Conservation (phyloP, 2,888 invertebrate genomes). For the Drosophila sordidula region DNA sequence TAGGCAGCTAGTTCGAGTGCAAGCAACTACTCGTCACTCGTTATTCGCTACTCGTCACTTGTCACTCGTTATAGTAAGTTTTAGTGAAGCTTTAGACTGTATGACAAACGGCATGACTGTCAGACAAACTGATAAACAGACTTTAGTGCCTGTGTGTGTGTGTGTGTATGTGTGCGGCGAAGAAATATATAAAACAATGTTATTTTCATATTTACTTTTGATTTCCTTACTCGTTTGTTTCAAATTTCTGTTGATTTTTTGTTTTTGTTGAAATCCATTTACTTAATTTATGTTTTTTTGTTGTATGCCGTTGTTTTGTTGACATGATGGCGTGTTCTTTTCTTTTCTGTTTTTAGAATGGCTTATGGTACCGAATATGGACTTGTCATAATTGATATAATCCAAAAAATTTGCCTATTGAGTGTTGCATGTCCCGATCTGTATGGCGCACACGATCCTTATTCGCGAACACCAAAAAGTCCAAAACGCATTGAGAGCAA, state of each 20-base stretch:
- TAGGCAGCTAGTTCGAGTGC: slow-evolving; percentile 4
- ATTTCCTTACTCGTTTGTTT: slow-evolving; percentile 9
- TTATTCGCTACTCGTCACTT: slow-evolving; percentile 4
- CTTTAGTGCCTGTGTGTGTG: slow-evolving; percentile 66
- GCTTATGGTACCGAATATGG: slow-evolving; percentile 99
- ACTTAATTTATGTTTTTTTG: slow-evolving; percentile 12
- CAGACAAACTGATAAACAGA: slow-evolving; percentile 28
- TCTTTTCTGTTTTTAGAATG: slow-evolving; percentile 88
- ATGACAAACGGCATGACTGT: slow-evolving; percentile 16
- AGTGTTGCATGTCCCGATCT: slow-evolving; percentile 96
- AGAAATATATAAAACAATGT: slow-evolving; percentile 24
- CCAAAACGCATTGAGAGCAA: slow-evolving; percentile 88
- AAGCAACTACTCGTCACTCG: slow-evolving; percentile 8
- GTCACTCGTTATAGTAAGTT: slow-evolving; percentile 1
- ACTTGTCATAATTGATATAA: slow-evolving; percentile 96
- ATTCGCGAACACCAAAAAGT: slow-evolving; percentile 92
- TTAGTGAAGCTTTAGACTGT: slow-evolving; percentile 31
- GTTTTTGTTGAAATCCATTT: not conserved
- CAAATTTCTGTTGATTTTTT: not conserved
- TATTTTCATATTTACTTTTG: slow-evolving; percentile 9
- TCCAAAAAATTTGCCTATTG: slow-evolving; percentile 94
- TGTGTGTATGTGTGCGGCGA: slow-evolving; percentile 37
- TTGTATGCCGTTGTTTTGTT: slow-evolving; percentile 57
- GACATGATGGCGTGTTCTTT: slow-evolving; percentile 61
- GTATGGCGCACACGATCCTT: slow-evolving; percentile 95